A percentile compares a stretch with the other conserved stretches of the same genome.
Conservation (phyloP, 2,888 invertebrate species). For the Caenorhabditis sp. region DNA sequence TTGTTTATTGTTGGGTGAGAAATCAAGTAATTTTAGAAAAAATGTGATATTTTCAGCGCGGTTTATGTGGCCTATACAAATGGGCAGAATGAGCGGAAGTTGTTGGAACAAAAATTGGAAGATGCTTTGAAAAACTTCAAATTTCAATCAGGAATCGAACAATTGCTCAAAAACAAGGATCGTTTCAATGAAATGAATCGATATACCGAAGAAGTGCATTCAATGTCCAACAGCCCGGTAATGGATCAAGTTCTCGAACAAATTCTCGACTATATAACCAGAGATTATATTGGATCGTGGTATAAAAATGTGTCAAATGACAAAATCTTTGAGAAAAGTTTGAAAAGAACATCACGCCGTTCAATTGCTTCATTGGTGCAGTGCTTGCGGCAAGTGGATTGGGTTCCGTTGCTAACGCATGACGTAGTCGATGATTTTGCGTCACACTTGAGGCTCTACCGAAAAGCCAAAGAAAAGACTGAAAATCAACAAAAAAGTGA, state of each 20-base stretch:
- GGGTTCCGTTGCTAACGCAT: constrained; percentile 87
- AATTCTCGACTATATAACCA: constrained; percentile 60
- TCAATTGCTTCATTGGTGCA: constrained; percentile 60
- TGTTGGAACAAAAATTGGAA: constrained; percentile 32
- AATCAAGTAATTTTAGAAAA: not conserved
- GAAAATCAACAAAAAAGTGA: constrained; percentile 42
- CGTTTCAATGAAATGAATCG: constrained; percentile 36
- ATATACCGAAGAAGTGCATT: constrained; percentile 39
- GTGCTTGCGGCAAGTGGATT: constrained; percentile 78
- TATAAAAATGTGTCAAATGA: constrained; percentile 64
- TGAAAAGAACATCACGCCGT: constrained; percentile 59
- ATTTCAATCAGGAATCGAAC: constrained; percentile 46
- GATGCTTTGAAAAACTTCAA: constrained; percentile 18
- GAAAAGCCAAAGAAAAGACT: constrained; percentile 77
- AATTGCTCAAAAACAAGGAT: constrained; percentile 41
- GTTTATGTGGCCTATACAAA: constrained; percentile 42
- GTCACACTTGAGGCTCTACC: constrained; percentile 85
- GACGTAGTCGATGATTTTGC: constrained; percentile 88
- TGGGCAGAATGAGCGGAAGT: constrained; percentile 28
- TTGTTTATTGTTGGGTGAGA: not conserved
- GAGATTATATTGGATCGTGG: constrained; percentile 69
- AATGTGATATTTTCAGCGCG: constrained; percentile 17
- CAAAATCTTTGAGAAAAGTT: constrained; percentile 54
- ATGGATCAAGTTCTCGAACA: constrained; percentile 56
- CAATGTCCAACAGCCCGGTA: constrained; percentile 51